Evolutionary conservation across 2,797 vertebrate genomes (phyloP).

Genomic region (Intellagama lesueurii): DNA sequence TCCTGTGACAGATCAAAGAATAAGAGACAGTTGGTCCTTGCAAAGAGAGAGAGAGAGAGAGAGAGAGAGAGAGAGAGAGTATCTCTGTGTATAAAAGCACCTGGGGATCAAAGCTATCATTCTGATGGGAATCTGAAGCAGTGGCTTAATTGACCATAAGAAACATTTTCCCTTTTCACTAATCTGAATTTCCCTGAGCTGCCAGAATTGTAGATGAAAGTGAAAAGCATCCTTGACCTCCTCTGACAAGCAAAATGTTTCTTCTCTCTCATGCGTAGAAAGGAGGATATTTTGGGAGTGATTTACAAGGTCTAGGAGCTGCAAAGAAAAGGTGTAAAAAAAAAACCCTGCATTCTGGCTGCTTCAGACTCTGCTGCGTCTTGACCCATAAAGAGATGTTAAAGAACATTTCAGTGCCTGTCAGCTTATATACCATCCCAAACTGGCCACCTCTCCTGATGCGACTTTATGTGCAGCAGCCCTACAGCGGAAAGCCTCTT

Average conservation of each 20-base stretch:
- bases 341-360: conserved; percentile 14
- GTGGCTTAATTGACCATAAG: conserved; percentile 61
- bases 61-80: background rate
- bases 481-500: background rate
- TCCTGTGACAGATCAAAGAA: conserved; percentile 52
- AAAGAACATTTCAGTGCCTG: conserved; percentile 60
- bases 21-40: conserved; percentile 5
- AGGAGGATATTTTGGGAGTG: conserved; percentile 10
- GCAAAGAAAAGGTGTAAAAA: conserved; percentile 55
- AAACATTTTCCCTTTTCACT: conserved; percentile 56
- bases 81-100: conserved; percentile 40
- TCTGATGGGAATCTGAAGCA: conserved; percentile 58
- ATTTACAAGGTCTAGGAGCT: conserved; percentile 58
- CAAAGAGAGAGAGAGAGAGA: background rate
- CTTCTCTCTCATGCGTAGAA: conserved; percentile 39
- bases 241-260: conserved; percentile 59
- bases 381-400: conserved; percentile 57
- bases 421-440: conserved; percentile 52
- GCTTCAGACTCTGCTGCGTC: conserved; percentile 48
- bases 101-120: conserved; percentile 56
- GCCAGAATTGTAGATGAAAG: conserved; percentile 55
- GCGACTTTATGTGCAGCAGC: conserved; percentile 47
- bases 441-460: conserved; percentile 60
- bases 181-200: conserved; percentile 62
- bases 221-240: conserved; percentile 64